A percentile compares a stretch with the other conserved stretches of the same genome.
Conservation (phyloP, 92 coral and sea anemone species). For the Palythoa grandis region DNA sequence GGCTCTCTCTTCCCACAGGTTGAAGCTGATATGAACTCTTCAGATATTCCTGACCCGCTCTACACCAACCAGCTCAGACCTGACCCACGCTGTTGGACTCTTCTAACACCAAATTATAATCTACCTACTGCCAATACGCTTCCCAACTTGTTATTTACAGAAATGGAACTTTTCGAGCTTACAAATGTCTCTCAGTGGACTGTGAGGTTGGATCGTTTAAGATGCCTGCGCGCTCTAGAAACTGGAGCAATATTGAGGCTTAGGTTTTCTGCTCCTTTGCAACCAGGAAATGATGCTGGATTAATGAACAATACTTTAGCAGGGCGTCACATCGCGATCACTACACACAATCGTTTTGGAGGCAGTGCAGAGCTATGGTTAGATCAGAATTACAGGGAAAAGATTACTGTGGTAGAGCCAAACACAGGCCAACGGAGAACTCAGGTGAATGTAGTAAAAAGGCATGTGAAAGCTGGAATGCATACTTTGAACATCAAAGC, state of each 20-base stretch:
- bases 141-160: constrained; percentile 70
- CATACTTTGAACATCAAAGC: constrained; percentile 75
- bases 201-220: constrained; percentile 84
- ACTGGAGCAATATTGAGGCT: constrained; percentile 77
- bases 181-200: constrained; percentile 89
- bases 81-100: constrained; percentile 90
- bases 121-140: constrained; percentile 64
- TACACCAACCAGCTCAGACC: constrained; percentile 76
- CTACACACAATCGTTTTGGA: constrained; percentile 84
- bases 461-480: constrained; percentile 69
- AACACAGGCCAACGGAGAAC: constrained; percentile 75
- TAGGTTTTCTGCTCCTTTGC: constrained; percentile 65
- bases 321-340: constrained; percentile 72
- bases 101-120: constrained; percentile 62
- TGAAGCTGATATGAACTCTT: not conserved
- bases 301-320: constrained; percentile 13
- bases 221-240: constrained; percentile 79
- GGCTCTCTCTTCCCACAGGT: not conserved
- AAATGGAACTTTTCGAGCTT: constrained; percentile 78
- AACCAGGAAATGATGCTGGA: constrained; percentile 25
- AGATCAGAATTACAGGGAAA: constrained; percentile 62
- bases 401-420: constrained; percentile 58
- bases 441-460: constrained; percentile 69
- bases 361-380: constrained; percentile 89
- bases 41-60: constrained; percentile 72